Base-by-base conservation (phyloP, 2,888 invertebrate genomes). In the Drosophila niveifrons region DNA sequence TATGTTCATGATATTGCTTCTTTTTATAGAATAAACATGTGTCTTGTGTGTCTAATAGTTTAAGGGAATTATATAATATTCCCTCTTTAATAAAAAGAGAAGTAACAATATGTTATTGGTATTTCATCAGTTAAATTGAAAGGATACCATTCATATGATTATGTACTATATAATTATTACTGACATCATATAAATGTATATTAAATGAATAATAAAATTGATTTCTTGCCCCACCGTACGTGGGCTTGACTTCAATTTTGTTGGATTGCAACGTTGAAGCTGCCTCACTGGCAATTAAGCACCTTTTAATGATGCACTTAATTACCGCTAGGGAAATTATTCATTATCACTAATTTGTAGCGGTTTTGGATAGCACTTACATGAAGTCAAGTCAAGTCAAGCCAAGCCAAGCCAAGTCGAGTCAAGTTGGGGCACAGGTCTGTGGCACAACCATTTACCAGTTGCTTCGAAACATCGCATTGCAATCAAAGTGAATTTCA, bases 261-360 rank as follows among this genome's bases (percentile, higher is more conserved):
- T 53, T 29, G 43, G 58, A 52, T 68, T 74, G 52, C 72, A 55
- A 28, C 34, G 66, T 23, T 52, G 57, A 44, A 52, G 62, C 61
- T 72, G 15, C 31, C 46, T 34, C 48, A 44, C 69, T 52, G 66
- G 80, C 66, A 76, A 76, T 81, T 76, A 76, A 47, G 67, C 73
- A 64, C 75, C 66, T 80, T 82, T 77, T 87, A 89, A 87, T 84
- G 85, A 82, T 80, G 87, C 87, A 73, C 84, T 83, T 81, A 81
- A 88, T 86, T 88, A 85, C 80, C 75, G 75, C 72, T 63, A 46
- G 78, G 80, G 80, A 90, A 90, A 90, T 90, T 84, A 90, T 90
- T 90, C 81, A 90, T 90, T 89, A 85, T 81, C 78, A 77, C 78
- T 85, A 86, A 88, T 89, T 87, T 84, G 83, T 80, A 78, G 80